phyloP scores from a whole-genome alignment of 2,888 invertebrate genomes.

The Apamea anceps region DNA sequence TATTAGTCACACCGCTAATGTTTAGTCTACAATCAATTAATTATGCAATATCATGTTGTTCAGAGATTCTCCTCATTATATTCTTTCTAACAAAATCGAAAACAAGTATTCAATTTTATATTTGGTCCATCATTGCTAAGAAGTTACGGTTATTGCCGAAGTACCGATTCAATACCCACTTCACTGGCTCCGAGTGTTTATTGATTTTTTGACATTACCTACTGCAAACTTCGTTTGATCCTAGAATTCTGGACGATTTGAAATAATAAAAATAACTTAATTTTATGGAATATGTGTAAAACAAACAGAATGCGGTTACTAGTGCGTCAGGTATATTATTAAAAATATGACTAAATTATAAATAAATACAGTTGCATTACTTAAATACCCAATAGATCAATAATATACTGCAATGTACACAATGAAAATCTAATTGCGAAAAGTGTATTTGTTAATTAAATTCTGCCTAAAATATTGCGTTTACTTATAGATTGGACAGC shows the following conservation, averaged over 20 bases:
- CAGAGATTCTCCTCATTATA: neutral
- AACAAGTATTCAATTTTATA: too few species aligned
- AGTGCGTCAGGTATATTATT: conserved; percentile 58
- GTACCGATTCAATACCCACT: conserved; percentile 8
- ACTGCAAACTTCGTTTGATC: conserved; percentile 66
- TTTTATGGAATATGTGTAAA: conserved; percentile 33
- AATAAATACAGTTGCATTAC: conserved; percentile 29
- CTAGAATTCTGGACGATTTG: conserved; percentile 45
- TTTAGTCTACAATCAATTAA: neutral
- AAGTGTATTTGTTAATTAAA: conserved; percentile 18
- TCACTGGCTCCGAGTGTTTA: conserved; percentile 67
- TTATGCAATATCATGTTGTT: neutral
- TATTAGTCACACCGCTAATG: too few species aligned
- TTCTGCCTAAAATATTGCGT: conserved; percentile 6
- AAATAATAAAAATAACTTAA: conserved; percentile 32
- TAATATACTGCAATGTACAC: conserved; percentile 24
- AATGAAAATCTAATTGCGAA: conserved; percentile 47
- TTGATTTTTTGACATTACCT: conserved; percentile 81
- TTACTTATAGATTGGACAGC: conserved; percentile 13
- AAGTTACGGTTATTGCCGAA: conserved; percentile 36
- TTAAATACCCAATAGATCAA: conserved; percentile 1
- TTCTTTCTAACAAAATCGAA: neutral
- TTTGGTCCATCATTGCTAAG: neutral
- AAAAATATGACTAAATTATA: conserved; percentile 2
- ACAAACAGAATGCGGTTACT: conserved; percentile 56